Percentiles rank a stretch among this genome's conserved stretches.
Conservation (phyloP, 2,797 vertebrate genomes). For the Spinus pinus region DNA sequence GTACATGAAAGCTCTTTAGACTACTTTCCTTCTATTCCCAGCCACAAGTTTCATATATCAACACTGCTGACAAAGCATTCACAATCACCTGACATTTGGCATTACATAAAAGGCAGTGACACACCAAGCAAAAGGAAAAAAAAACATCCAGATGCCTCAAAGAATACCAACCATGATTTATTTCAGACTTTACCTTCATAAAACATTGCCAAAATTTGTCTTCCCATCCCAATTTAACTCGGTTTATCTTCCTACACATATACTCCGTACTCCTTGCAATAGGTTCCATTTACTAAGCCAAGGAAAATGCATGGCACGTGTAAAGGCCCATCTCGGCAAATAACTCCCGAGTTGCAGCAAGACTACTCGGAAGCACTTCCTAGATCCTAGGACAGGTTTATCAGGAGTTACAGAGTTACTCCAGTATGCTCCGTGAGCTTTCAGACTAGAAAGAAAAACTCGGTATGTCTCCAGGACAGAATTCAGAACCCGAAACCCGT, state of each 20-base stretch:
- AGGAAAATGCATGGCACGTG: background rate
- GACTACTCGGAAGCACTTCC: background rate
- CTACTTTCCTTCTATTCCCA: background rate
- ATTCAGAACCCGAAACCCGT: background rate
- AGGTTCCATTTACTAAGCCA: fast-evolving
- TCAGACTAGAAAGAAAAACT: background rate
- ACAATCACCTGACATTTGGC: background rate
- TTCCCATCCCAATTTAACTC: background rate
- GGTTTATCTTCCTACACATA: background rate
- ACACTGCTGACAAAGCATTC: background rate
- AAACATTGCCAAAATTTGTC: background rate
- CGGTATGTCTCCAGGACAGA: background rate
- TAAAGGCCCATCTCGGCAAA: background rate
- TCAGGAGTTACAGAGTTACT: background rate
- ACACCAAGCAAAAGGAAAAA: background rate
- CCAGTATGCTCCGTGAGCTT: background rate
- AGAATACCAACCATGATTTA: background rate
- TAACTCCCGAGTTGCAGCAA: fast-evolving
- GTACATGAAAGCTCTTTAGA: background rate
- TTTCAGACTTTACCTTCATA: background rate
- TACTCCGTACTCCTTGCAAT: fast-evolving
- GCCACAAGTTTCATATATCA: background rate
- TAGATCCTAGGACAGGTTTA: background rate
- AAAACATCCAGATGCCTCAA: background rate
- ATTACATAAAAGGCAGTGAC: background rate